Percentiles rank a stretch among this genome's conserved stretches.
Evolutionary conservation across 2,113 vertebrate genomes (phyloP).

Genomic region (Callopanchax toddi): DNA sequence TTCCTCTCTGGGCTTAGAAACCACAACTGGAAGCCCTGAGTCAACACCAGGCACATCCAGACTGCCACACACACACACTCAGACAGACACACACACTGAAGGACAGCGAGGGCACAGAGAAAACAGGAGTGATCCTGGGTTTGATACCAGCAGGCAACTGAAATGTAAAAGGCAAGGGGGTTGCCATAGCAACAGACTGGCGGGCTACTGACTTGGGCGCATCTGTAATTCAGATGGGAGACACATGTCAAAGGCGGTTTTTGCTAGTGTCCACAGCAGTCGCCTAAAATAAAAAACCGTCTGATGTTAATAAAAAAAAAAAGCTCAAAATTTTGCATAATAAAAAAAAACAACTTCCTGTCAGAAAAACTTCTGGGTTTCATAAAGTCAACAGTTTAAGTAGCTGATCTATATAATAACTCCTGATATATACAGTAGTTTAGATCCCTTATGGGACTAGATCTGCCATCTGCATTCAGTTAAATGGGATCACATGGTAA

Average conservation of each 20-base stretch:
- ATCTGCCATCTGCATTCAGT: neutral
- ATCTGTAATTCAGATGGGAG: slow-evolving; percentile 45
- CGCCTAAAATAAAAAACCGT: neutral
- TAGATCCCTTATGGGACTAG: neutral
- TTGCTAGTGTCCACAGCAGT: slow-evolving; percentile 12
- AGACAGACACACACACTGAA: slow-evolving; percentile 20
- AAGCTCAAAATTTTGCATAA: neutral
- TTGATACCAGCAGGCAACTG: slow-evolving; percentile 57
- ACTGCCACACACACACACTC: slow-evolving; percentile 12
- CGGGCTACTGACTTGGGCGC: slow-evolving; percentile 37
- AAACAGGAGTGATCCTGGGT: slow-evolving; percentile 55
- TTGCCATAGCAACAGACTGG: slow-evolving; percentile 76
- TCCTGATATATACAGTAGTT: neutral
- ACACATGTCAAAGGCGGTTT: slow-evolving; percentile 11
- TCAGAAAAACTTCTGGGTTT: too few relatives aligned
- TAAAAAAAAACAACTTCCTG: too few relatives aligned
- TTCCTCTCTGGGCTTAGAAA: slow-evolving; percentile 43
- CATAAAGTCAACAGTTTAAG: too few relatives aligned
- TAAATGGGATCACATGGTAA: neutral
- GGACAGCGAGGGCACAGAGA: slow-evolving; percentile 50
- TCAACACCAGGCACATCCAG: slow-evolving; percentile 36
- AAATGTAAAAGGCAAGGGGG: slow-evolving; percentile 66
- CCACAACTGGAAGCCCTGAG: slow-evolving; percentile 51
- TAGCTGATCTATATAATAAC: too few relatives aligned
- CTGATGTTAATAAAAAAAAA: neutral